A percentile compares a stretch with the other conserved stretches of the same genome.
Evolutionary conservation across 2,888 invertebrate species (phyloP).

Genomic region (Cheilosia impressa): DNA sequence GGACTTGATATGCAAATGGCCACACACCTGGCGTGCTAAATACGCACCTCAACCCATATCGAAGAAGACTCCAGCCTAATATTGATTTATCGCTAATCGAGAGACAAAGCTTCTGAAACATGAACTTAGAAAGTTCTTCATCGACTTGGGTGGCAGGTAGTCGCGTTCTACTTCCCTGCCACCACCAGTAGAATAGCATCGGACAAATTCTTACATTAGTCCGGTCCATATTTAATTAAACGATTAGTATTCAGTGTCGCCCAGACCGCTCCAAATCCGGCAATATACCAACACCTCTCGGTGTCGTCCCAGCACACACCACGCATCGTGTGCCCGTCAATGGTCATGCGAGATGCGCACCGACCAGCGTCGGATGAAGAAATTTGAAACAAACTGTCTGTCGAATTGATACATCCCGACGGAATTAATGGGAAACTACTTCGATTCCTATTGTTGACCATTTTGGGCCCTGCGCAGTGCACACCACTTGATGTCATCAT

Average conservation of each 20-base stretch:
- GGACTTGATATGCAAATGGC: conserved; percentile 65
- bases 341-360: neutral
- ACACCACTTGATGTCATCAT: conserved; percentile 72
- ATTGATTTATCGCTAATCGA: conserved; percentile 63
- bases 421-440: conserved; percentile 63
- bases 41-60: conserved; percentile 49
- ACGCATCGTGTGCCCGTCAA: conserved; percentile 40
- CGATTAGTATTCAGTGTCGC: conserved; percentile 72
- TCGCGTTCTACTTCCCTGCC: neutral
- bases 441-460: conserved; percentile 66
- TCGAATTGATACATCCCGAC: conserved; percentile 71
- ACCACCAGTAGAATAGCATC: neutral
- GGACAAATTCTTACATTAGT: conserved; percentile 46
- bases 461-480: conserved; percentile 54
- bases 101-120: conserved; percentile 51
- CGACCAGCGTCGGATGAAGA: conserved; percentile 35
- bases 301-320: conserved; percentile 28
- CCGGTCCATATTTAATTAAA: conserved; percentile 65
- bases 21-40: conserved; percentile 68
- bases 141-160: conserved; percentile 63
- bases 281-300: conserved; percentile 62
- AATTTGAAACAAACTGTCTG: conserved; percentile 54
- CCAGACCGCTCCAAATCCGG: conserved; percentile 62
- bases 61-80: conserved; percentile 59
- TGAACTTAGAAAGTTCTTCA: conserved; percentile 55